Base-by-base conservation (phyloP, 2,888 invertebrate genomes). In the Papilio protenor region DNA sequence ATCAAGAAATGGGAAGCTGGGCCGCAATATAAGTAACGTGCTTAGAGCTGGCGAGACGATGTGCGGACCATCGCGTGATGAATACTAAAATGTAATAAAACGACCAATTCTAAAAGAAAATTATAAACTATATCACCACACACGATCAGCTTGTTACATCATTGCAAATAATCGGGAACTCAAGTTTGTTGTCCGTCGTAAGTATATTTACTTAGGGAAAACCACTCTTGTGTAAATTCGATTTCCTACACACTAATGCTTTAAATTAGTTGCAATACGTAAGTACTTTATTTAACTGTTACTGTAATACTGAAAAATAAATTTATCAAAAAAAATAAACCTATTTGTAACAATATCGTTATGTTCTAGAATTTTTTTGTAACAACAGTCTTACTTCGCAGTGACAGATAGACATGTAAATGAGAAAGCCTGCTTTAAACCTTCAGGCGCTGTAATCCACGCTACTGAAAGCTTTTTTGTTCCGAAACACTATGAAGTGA, bases 1-100 rank as follows among this genome's bases (percentile, higher is more conserved):
- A 76, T 57, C 57, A 70, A 69, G 70, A 70, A 76, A 69, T 70
- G 70, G 45, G 27, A 76, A 76, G 55, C 23, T 57, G 40, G 70
- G 69, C 40, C 16, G 23, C 45, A 57, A 76, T 57, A 21, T 69
- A 57, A 71, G 23, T 47, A 49, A 71, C 23, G 71, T 52, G 21
- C 71, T 71, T 71, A 49, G 61, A 64, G 27, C 59, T 14, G 27
- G 59, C 61, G 27, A 33, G 33, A 64, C 61, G 27, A 64, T 16
- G 61, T 64, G 61, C 6, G 57, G 23, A 57, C 57, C n/a, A 33
- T 64, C 33, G 61, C 16, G 27, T 23, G 27, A 18, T 4, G 61
- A 64, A 64, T 64, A 33, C 61, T 57, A 33, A 64, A 64, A 64
- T 64, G 14, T 1, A 14, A 33, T 64, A 64, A 64, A 64, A 64